These are phyloP conservation scores for Ceratina japonica DNA, from an alignment of 1,140 invertebrate genomes.

Conservation along the genomic window DNA sequence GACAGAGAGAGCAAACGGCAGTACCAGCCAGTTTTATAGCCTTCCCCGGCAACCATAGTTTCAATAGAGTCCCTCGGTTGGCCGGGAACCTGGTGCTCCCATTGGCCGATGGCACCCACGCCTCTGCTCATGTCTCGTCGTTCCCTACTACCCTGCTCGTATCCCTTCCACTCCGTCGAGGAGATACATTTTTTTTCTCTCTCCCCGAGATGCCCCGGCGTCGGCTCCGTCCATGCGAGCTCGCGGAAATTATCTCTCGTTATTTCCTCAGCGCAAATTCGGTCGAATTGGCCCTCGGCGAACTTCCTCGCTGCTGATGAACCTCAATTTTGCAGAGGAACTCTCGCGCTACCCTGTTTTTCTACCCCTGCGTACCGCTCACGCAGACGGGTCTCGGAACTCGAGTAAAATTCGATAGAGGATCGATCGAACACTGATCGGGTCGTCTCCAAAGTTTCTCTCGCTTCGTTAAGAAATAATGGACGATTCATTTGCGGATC, in stretches of 20 bases:
- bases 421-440: too few relatives aligned
- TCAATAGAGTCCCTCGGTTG: background rate
- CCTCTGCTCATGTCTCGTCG: constrained; percentile 13
- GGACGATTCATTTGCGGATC: too few relatives aligned
- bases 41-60: constrained; percentile 21
- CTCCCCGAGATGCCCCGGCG: constrained; percentile 4
- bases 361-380: too few relatives aligned
- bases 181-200: constrained; percentile 13
- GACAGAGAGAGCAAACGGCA: too few relatives aligned
- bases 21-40: too few relatives aligned
- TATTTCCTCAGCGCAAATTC: constrained; percentile 28
- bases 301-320: background rate
- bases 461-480: too few relatives aligned
- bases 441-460: too few relatives aligned
- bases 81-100: background rate
- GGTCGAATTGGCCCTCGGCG: constrained; percentile 2
- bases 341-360: background rate
- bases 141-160: background rate
- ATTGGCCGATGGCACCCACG: background rate
- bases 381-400: too few relatives aligned
- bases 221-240: constrained; percentile 26
- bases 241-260: constrained; percentile 39
- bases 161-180: too few relatives aligned
- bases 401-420: too few relatives aligned
- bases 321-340: background rate